Evolutionary conservation across 1,140 invertebrate genomes (phyloP).

Genomic region (Andrena cerasifolii): DNA sequence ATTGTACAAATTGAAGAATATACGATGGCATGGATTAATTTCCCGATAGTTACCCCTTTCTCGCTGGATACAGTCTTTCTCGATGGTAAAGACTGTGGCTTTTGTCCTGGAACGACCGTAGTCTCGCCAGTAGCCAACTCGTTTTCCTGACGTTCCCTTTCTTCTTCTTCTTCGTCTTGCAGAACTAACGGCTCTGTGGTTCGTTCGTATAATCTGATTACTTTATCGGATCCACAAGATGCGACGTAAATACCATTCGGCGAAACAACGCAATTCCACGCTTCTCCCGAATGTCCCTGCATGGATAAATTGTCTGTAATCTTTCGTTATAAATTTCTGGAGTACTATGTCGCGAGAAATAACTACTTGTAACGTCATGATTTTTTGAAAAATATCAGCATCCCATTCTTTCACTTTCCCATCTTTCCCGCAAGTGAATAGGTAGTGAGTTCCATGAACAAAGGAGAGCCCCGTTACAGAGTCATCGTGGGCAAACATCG

Average conservation of each 20-base stretch:
- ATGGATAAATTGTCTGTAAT: slow-evolving; percentile 35
- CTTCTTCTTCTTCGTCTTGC: slow-evolving; percentile 94
- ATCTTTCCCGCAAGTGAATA: slow-evolving; percentile 97
- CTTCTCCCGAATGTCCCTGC: slow-evolving; percentile 91
- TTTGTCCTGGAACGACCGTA: slow-evolving; percentile 86
- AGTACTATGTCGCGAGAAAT: slow-evolving; percentile 25
- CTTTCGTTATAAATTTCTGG: slow-evolving; percentile 7
- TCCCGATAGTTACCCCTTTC: slow-evolving; percentile 87
- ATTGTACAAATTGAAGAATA: slow-evolving; percentile 25
- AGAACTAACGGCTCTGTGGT: slow-evolving; percentile 95
- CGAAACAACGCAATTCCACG: slow-evolving; percentile 89
- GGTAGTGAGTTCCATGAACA: slow-evolving; percentile 94
- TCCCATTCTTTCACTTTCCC: slow-evolving; percentile 98
- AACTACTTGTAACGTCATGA: slow-evolving; percentile 92
- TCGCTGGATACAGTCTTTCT: slow-evolving; percentile 96
- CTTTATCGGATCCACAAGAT: slow-evolving; percentile 94
- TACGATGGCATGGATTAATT: slow-evolving; percentile 7
- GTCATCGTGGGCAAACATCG: slow-evolving; percentile 96
- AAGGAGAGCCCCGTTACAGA: slow-evolving; percentile 95
- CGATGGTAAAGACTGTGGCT: slow-evolving; percentile 91
- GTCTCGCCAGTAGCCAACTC: slow-evolving; percentile 89
- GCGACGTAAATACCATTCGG: slow-evolving; percentile 91
- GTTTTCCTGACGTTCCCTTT: slow-evolving; percentile 88
- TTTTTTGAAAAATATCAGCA: slow-evolving; percentile 95
- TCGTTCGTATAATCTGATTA: slow-evolving; percentile 93